Conservation (phyloP, 2,888 invertebrate genomes). For the Eupelmus urozonus region DNA sequence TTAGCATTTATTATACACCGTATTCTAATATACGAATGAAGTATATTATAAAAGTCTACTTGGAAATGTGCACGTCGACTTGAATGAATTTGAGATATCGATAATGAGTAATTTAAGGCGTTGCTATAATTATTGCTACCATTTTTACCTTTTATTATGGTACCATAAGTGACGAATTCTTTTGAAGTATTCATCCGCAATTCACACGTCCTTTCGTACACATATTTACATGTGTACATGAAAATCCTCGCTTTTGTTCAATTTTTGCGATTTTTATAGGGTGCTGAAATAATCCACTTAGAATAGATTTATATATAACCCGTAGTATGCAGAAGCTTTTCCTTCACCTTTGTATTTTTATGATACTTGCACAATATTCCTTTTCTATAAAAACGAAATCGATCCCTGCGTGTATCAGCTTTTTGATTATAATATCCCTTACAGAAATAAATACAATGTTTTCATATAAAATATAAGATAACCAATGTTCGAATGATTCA, state of each 20-base stretch:
- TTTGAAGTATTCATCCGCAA: background rate
- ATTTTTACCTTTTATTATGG: background rate
- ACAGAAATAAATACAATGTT: too few species aligned
- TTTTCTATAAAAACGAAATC: background rate
- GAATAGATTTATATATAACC: too few species aligned
- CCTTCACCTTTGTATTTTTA: too few species aligned
- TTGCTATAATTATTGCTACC: background rate
- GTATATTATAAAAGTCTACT: conserved; percentile 42
- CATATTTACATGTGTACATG: background rate
- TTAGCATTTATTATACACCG: background rate
- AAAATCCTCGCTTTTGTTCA: background rate
- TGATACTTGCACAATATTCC: too few species aligned
- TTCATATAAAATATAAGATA: too few species aligned
- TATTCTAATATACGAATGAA: background rate
- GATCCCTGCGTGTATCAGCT: too few species aligned
- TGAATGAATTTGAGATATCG: conserved; percentile 17
- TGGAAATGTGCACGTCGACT: conserved; percentile 59
- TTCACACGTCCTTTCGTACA: background rate
- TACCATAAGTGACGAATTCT: conserved; percentile 25
- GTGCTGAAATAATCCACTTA: background rate
- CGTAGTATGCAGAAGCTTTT: too few species aligned
- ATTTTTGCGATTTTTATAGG: background rate
- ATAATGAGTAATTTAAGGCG: background rate
- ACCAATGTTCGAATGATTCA: too few species aligned
- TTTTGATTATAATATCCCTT: too few species aligned